Conservation (phyloP, 2,797 vertebrate species). For the Falco columbarius region DNA sequence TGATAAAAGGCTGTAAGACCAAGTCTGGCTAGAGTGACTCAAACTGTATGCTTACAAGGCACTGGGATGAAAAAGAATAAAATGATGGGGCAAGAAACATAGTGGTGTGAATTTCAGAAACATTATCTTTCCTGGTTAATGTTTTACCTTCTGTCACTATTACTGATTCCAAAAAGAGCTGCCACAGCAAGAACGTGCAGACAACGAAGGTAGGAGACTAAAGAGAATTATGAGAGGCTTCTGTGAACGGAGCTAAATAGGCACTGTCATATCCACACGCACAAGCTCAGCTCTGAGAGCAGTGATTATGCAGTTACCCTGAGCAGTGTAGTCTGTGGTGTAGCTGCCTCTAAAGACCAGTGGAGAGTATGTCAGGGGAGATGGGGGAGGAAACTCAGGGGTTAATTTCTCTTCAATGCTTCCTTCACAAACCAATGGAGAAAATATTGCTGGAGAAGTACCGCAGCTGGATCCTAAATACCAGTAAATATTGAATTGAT, state of each 20-base stretch:
- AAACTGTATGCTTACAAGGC: neutral
- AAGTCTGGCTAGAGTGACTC: neutral
- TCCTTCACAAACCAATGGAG: neutral
- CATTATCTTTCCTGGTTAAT: neutral
- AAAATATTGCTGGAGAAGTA: neutral
- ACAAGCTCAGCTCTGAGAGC: neutral
- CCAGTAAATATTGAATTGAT: neutral
- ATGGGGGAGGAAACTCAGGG: neutral
- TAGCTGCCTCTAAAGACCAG: neutral
- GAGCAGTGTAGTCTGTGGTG: fast-evolving
- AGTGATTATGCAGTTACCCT: neutral
- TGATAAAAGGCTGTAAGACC: neutral
- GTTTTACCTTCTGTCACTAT: neutral
- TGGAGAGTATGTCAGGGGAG: neutral
- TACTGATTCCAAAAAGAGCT: neutral
- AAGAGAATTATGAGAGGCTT: neutral
- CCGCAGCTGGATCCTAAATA: neutral
- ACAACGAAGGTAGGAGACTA: neutral
- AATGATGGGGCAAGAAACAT: neutral
- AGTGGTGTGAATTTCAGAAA: neutral
- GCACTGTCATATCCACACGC: neutral
- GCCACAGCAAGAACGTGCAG: neutral
- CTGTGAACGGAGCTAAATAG: neutral
- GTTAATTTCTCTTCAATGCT: neutral
- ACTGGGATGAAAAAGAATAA: neutral